Conservation (phyloP, 1,140 invertebrate species). For the Drosophila kohkoa region DNA sequence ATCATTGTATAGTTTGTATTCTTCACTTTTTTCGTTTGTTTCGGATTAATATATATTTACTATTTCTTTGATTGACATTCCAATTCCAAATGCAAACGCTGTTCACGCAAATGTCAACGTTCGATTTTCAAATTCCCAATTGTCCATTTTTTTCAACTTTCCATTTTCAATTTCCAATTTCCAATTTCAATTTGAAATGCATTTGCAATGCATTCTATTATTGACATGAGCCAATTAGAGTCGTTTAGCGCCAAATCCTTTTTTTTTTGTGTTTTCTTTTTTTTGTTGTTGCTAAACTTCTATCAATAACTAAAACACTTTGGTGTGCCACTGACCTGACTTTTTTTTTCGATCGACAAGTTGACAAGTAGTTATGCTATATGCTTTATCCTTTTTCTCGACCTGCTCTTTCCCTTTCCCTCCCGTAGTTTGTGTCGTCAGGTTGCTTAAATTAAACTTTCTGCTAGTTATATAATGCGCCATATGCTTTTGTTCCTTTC, state of each 20-base stretch:
- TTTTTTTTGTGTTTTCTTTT: no score
- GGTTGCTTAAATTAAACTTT: neutral
- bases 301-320: constrained; percentile 27
- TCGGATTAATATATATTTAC: constrained; percentile 7
- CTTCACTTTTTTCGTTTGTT: neutral
- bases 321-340: neutral
- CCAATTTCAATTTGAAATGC: constrained; percentile 6
- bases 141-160: neutral
- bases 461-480: neutral
- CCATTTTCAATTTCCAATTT: neutral
- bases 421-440: neutral
- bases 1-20: constrained; percentile 10
- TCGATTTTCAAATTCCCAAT: neutral
- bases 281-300: constrained; percentile 3
- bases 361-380: no score
- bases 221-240: neutral
- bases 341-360: no score
- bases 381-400: neutral
- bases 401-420: neutral
- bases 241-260: neutral
- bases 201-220: neutral
- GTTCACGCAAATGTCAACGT: neutral
- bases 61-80: neutral
- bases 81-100: neutral
- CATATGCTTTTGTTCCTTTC: neutral